Evolutionary conservation across 2,888 invertebrate species (phyloP).

Genomic region (Brachyptera putata): DNA sequence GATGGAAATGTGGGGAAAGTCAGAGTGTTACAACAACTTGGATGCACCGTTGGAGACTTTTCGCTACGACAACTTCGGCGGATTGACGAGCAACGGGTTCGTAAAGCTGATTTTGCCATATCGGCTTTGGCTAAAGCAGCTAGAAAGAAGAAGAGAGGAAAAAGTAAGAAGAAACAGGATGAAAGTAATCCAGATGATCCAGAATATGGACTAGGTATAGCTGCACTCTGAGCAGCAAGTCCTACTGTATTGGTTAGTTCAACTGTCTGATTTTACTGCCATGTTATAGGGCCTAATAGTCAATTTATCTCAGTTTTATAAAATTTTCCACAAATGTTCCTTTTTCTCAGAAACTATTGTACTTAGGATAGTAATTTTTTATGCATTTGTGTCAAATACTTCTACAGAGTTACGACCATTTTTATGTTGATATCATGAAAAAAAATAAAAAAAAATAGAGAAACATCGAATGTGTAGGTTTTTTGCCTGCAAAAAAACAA

Average conservation of each 20-base stretch:
- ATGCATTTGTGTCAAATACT: not conserved
- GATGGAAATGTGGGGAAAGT: conserved; percentile 18
- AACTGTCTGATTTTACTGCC: not conserved
- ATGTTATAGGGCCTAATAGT: not conserved
- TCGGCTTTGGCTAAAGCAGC: not conserved
- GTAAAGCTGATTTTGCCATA: not conserved
- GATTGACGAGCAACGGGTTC: not conserved
- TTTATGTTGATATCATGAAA: not conserved
- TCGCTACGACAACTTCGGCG: not conserved
- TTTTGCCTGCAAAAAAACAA: no score
- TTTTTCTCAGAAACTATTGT: not conserved
- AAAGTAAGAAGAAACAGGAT: not conserved
- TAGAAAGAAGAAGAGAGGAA: not conserved
- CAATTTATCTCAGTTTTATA: not conserved
- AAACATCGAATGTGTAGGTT: not conserved
- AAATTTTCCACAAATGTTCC: not conserved
- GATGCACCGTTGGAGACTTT: not conserved
- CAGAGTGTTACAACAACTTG: not conserved
- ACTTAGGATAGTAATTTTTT: not conserved
- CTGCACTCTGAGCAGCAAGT: not conserved
- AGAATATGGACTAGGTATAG: conserved; percentile 1
- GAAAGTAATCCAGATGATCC: not conserved
- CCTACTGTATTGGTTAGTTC: not conserved
- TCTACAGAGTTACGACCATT: not conserved
- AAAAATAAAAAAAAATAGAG: not conserved